These are phyloP conservation scores for Andrena dorsata DNA, from an alignment of 2,888 invertebrate genomes.

Conservation along the genomic window DNA sequence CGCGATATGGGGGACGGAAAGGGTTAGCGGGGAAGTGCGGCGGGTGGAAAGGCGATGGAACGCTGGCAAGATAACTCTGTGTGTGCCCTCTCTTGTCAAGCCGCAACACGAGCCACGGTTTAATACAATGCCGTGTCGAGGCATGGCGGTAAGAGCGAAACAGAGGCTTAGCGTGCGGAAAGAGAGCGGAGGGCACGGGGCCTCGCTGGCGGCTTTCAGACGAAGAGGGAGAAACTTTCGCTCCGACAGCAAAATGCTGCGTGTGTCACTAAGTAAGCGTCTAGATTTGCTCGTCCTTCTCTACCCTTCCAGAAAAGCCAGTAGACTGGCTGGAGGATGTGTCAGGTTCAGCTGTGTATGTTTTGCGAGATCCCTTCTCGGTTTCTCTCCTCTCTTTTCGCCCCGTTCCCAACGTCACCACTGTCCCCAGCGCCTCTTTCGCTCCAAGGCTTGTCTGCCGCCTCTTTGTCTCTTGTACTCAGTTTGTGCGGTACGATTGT, in stretches of 20 bases:
- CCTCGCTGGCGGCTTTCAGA: constrained; percentile 24
- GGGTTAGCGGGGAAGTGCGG: constrained; percentile 9
- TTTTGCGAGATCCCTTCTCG: constrained; percentile 73
- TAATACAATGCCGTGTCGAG: constrained; percentile 68
- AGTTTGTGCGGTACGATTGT: constrained; percentile 46
- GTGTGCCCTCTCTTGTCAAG: constrained; percentile 72
- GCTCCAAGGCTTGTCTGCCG: constrained; percentile 8
- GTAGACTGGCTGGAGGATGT: constrained; percentile 75
- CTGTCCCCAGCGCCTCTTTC: constrained; percentile 31
- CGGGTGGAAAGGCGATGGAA: constrained; percentile 12
- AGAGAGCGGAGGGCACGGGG: constrained; percentile 40
- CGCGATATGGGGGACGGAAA: constrained; percentile 11
- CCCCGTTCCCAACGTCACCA: constrained; percentile 36
- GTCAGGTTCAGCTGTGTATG: constrained; percentile 80
- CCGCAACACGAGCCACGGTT: constrained; percentile 72
- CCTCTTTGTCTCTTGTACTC: constrained; percentile 51
- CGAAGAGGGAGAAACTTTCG: constrained; percentile 60
- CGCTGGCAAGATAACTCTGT: constrained; percentile 50
- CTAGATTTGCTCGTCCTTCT: constrained; percentile 75
- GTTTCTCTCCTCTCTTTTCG: constrained; percentile 60
- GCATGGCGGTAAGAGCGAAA: constrained; percentile 53
- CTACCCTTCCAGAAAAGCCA: constrained; percentile 67
- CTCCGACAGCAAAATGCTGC: constrained; percentile 74
- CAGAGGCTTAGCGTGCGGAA: constrained; percentile 43
- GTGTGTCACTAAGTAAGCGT: constrained; percentile 78